Conservation (phyloP, 2,797 vertebrate species). For the Sebastes elongatus region DNA sequence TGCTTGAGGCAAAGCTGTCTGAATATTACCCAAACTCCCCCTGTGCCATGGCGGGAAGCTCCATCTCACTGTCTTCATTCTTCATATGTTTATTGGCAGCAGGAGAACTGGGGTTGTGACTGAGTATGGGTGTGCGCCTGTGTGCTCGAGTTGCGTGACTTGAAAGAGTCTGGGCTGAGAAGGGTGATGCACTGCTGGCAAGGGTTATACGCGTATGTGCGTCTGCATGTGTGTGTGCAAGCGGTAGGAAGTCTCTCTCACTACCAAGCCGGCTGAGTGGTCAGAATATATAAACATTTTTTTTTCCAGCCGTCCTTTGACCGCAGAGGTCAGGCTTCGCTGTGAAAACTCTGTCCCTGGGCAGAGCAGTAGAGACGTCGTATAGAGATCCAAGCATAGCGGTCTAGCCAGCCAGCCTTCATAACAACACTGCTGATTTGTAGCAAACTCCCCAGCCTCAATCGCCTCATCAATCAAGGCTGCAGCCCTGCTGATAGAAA, state of each 20-base stretch:
- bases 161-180: slow-evolving; percentile 42
- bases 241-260: slow-evolving; percentile 23
- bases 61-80: slow-evolving; percentile 73
- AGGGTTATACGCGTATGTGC: slow-evolving; percentile 28
- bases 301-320: slow-evolving; percentile 36
- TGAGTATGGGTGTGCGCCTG: slow-evolving; percentile 33
- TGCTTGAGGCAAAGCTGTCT: slow-evolving; percentile 76
- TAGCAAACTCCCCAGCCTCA: slow-evolving; percentile 68
- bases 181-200: slow-evolving; percentile 33
- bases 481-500: slow-evolving; percentile 75
- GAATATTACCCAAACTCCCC: slow-evolving; percentile 78
- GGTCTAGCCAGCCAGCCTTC: slow-evolving; percentile 43
- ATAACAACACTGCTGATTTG: slow-evolving; percentile 74
- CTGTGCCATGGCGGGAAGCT: slow-evolving; percentile 63
- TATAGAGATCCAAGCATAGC: slow-evolving; percentile 34
- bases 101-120: slow-evolving; percentile 42
- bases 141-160: slow-evolving; percentile 53
- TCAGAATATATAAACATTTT: slow-evolving; percentile 49
- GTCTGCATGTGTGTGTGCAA: slow-evolving; percentile 11
- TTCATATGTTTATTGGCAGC: slow-evolving; percentile 73
- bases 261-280: slow-evolving; percentile 36
- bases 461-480: slow-evolving; percentile 79
- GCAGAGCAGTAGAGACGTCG: slow-evolving; percentile 48
- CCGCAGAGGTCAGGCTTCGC: slow-evolving; percentile 37
- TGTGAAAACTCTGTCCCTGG: slow-evolving; percentile 48